Evolutionary conservation across 2,888 invertebrate species (phyloP), one percentile per base, ranked within the genome.

Genomic region (Helleia helle): DNA sequence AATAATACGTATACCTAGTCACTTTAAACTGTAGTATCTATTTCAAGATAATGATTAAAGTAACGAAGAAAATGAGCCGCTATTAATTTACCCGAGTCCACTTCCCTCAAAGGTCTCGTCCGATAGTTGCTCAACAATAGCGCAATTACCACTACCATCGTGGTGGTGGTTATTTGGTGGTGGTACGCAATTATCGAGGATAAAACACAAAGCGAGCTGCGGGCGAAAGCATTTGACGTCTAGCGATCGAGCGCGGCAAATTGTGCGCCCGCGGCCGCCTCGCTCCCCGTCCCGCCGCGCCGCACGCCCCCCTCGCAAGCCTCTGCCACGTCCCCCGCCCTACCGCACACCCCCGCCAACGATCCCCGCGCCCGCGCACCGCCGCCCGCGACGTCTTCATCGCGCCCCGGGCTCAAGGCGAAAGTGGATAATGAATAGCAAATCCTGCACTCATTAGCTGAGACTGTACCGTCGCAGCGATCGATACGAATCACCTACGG

Each of bases 391-490:
- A 77, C 77, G 79, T 73, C 79, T 79, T 76, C 79, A 77, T 76
- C 67, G 67, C 69, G 73, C 79, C 72, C 52, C 65, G 60, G 72
- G 79, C 74, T 48, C 62, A 57, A 67, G 64, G 64, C 71, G 67
- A 77, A 80, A 81, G 77, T 81, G 79, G 83, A 81, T 81, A 83
- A 84, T 84, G 71, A 80, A 71, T 75, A 74, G 73, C 72, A 70
- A 77, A 83, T 72, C 72, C 74, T 55, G 69, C 71, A 61, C 80
- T 84, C 83, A 83, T 84, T 84, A 84, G 73, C 68, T 61, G 67
- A 66, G 73, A 65, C 71, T 65, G 72, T 64, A 17, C 34, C 71
- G 60, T 73, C 73, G 76, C 68, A 56, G 50, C 71, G 67, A 73
- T 79, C 79, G 79, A 77, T 77, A 71, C 73, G 68, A 73, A 76